A percentile compares a stretch with the other conserved stretches of the same genome.
Conservation (phyloP, 64 coral and sea anemone species). For the Porites australiensis region DNA sequence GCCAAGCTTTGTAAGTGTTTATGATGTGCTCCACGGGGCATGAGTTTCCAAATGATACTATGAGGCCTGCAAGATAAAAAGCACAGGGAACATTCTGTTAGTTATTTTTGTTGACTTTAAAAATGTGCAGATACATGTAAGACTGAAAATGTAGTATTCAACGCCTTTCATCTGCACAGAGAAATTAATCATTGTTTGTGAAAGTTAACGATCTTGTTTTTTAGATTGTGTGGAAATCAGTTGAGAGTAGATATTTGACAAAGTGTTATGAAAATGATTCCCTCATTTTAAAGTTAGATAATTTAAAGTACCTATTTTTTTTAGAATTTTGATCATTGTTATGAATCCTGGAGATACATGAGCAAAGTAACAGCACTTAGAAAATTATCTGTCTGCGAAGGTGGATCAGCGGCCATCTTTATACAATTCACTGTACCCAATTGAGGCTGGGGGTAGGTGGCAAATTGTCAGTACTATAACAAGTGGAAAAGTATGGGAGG, state of each 20-base stretch:
- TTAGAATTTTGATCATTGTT: neutral
- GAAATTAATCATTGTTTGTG: too few species aligned
- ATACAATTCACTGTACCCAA: too few species aligned
- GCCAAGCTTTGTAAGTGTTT: neutral
- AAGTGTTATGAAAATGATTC: neutral
- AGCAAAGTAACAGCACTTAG: too few species aligned
- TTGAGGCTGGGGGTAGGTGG: too few species aligned
- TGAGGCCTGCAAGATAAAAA: neutral
- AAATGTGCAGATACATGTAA: neutral
- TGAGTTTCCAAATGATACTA: neutral
- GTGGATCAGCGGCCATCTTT: neutral
- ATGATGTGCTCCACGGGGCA: neutral
- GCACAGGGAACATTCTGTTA: neutral
- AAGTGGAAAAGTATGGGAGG: too few species aligned
- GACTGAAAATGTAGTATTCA: neutral
- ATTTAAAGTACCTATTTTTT: constrained; percentile 38
- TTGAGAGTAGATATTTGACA: neutral
- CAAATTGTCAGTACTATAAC: too few species aligned
- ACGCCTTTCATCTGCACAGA: too few species aligned
- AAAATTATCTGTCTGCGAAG: neutral
- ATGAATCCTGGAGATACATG: neutral
- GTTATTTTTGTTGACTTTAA: constrained; percentile 13
- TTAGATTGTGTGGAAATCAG: neutral
- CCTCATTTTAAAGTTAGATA: neutral
- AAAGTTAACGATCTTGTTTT: neutral